These are phyloP conservation scores for Cathartes aura DNA, from an alignment of 2,113 vertebrate species.

Conservation along the genomic window DNA sequence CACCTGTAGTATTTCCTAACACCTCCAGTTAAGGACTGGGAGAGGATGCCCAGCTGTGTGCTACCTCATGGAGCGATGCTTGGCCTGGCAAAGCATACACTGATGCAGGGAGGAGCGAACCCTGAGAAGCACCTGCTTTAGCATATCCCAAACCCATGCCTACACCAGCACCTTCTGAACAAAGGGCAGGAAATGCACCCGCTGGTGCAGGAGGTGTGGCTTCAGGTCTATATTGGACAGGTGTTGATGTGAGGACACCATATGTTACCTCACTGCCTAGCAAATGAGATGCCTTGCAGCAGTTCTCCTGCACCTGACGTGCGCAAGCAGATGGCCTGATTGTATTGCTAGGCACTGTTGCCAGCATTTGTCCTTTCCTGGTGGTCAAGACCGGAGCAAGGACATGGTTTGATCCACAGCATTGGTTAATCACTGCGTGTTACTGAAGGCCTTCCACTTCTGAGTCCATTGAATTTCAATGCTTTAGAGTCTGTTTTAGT, in stretches of 20 bases:
- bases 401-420: neutral
- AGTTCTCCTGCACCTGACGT: neutral
- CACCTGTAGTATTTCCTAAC: neutral
- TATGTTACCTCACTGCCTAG: neutral
- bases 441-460: neutral
- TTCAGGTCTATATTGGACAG: neutral
- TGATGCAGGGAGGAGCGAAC: neutral
- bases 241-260: neutral
- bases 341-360: neutral
- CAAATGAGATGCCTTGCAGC: neutral
- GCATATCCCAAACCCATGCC: fast-evolving
- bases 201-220: neutral
- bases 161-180: fast-evolving
- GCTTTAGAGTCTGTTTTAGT: neutral
- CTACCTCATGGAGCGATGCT: fast-evolving
- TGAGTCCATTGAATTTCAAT: neutral
- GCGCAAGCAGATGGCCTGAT: neutral
- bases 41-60: neutral
- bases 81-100: neutral
- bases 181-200: fast-evolving
- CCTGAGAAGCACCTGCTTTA: neutral
- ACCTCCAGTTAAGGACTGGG: neutral
- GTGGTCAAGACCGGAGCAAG: neutral
- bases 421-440: neutral
- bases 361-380: neutral